phyloP scores from a whole-genome alignment of 1,140 invertebrate genomes.

The Panulirus ornatus region DNA sequence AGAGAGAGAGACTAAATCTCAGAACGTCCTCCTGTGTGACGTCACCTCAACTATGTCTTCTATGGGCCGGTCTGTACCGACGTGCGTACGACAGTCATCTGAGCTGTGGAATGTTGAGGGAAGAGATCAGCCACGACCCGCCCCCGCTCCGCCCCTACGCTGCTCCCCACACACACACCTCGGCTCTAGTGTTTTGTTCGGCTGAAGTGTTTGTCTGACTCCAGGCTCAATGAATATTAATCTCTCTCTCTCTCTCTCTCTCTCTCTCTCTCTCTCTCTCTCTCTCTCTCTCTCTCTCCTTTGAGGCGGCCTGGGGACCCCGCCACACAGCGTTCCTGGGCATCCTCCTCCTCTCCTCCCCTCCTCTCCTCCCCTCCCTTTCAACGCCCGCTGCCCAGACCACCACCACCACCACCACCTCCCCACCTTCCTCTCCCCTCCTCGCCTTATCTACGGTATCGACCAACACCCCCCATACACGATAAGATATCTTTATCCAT shows the following conservation, averaged over 20 bases:
- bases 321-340: too few relatives aligned
- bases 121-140: neutral
- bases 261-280: conserved; percentile 1
- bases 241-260: conserved; percentile 31
- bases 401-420: neutral
- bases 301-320: neutral
- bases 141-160: neutral
- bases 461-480: too few relatives aligned
- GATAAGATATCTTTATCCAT: too few relatives aligned
- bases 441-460: neutral
- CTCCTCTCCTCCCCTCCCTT: neutral
- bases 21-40: too few relatives aligned
- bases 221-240: conserved; percentile 23
- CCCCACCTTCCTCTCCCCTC: neutral
- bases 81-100: too few relatives aligned
- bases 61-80: too few relatives aligned
- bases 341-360: neutral
- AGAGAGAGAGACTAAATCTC: neutral
- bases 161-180: neutral
- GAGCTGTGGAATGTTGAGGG: too few relatives aligned
- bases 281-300: neutral
- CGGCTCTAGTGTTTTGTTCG: neutral
- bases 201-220: conserved; percentile 28
- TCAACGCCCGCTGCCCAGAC: neutral
- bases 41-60: too few relatives aligned